Conservation (phyloP, 2,113 vertebrate genomes). For the Ondatra zibethicus region DNA sequence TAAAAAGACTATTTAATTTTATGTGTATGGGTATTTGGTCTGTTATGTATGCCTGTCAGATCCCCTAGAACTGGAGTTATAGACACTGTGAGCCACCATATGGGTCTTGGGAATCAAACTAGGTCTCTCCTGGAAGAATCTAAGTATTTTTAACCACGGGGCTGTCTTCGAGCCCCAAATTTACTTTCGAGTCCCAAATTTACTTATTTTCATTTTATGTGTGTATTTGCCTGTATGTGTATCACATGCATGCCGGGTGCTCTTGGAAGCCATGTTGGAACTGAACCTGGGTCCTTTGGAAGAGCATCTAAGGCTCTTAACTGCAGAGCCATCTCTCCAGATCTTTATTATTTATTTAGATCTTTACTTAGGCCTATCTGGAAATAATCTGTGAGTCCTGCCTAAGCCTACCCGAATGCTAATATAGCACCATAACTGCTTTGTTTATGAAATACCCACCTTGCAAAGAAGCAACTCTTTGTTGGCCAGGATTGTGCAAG, state of each 20-base stretch:
- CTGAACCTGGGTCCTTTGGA: neutral
- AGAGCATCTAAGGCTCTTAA: neutral
- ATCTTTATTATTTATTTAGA: constrained; percentile 34
- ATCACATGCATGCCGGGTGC: neutral
- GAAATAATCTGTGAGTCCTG: constrained; percentile 9
- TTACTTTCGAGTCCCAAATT: neutral
- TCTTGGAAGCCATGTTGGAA: neutral
- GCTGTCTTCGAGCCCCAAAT: neutral
- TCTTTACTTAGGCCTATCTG: neutral
- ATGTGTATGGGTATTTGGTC: neutral
- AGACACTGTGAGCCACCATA: neutral
- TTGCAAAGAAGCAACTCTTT: neutral
- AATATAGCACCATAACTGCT: neutral
- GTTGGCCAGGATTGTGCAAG: neutral
- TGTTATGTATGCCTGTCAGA: neutral
- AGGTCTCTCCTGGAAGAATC: neutral
- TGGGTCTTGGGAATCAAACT: neutral
- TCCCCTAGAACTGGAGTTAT: neutral
- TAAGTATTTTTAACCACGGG: neutral
- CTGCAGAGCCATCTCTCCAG: neutral
- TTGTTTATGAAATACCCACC: neutral
- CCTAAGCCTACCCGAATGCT: neutral
- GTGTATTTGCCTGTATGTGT: neutral
- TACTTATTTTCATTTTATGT: neutral
- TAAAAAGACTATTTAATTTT: neutral